Evolutionary conservation across 2,888 invertebrate genomes (phyloP).

Genomic region (Tiphia femorata): DNA sequence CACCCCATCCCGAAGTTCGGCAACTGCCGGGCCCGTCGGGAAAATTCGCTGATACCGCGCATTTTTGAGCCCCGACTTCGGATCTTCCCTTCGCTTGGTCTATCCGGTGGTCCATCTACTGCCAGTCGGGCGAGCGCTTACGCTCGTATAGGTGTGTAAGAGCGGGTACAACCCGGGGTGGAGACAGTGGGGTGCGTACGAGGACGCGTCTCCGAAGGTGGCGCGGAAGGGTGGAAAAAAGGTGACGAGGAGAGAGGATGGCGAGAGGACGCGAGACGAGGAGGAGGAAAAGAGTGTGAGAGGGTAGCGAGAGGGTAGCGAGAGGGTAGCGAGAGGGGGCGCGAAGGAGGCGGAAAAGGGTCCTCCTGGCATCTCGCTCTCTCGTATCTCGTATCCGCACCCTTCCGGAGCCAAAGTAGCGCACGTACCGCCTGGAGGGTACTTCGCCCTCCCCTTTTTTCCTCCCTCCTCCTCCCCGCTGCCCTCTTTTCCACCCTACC

Average conservation of each 20-base stretch:
- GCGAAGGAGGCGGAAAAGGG: constrained; percentile 37
- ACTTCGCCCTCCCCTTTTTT: constrained; percentile 10
- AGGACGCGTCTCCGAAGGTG: constrained; percentile 17
- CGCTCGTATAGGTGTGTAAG: no score
- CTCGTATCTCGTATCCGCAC: constrained; percentile 54
- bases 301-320: neutral
- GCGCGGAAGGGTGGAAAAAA: constrained; percentile 25
- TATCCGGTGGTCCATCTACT: neutral
- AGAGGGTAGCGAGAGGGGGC: neutral
- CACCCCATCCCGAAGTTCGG: no score
- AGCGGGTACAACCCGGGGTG: constrained; percentile 23
- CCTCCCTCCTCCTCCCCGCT: constrained; percentile 2
- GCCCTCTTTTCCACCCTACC: constrained; percentile 16
- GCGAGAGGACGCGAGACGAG: neutral
- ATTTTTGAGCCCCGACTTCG: constrained; percentile 18
- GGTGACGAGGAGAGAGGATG: constrained; percentile 1
- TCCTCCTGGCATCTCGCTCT: constrained; percentile 44
- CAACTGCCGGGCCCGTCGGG: constrained; percentile 8
- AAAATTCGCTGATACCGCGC: constrained; percentile 20
- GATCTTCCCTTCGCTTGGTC: constrained; percentile 16
- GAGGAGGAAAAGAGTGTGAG: constrained; percentile 9
- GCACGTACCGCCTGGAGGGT: constrained; percentile 49
- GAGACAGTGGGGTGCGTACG: constrained; percentile 15
- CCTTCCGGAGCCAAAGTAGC: constrained; percentile 55
- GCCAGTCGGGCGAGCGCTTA: neutral